These are phyloP conservation scores for Campopleginae sp. DNA, from an alignment of 2,888 invertebrate species.

Conservation along the genomic window DNA sequence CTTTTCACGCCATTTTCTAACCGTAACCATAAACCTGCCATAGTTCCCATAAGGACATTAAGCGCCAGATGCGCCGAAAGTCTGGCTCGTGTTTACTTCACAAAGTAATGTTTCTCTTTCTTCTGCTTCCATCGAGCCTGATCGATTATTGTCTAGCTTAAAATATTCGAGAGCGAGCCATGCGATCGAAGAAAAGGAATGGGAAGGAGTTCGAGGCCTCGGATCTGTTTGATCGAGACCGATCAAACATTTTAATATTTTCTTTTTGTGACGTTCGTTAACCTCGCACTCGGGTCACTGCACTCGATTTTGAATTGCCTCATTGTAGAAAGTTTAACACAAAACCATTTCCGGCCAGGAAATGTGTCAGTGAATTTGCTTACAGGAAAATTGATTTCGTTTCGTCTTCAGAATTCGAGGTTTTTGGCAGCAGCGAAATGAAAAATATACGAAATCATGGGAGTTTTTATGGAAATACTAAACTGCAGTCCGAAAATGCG, in stretches of 20 bases:
- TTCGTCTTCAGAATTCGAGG: not conserved
- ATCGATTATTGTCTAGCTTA: conserved; percentile 25
- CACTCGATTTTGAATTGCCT: not conserved
- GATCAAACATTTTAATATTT: not conserved
- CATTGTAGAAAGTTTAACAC: not conserved
- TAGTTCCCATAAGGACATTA: conserved; percentile 36
- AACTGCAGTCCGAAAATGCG: not conserved
- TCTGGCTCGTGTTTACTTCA: not conserved
- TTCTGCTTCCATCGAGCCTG: not conserved
- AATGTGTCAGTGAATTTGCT: not conserved
- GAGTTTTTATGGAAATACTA: no score
- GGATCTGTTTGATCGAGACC: conserved; percentile 4
- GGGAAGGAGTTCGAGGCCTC: not conserved
- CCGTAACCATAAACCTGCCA: conserved; percentile 44
- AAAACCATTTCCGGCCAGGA: not conserved
- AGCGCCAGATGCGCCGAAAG: conserved; percentile 49
- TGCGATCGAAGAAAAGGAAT: not conserved
- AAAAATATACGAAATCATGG: no score
- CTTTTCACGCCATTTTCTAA: conserved; percentile 51
- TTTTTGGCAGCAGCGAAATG: no score
- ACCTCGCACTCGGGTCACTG: conserved; percentile 2
- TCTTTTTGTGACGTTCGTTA: not conserved
- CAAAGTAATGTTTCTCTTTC: conserved; percentile 19
- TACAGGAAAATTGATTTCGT: not conserved
- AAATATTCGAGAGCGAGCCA: conserved; percentile 11